A percentile compares a stretch with the other conserved stretches of the same genome.
Evolutionary conservation across 2,888 invertebrate genomes (phyloP).

Genomic region (Antheraea assamensis): DNA sequence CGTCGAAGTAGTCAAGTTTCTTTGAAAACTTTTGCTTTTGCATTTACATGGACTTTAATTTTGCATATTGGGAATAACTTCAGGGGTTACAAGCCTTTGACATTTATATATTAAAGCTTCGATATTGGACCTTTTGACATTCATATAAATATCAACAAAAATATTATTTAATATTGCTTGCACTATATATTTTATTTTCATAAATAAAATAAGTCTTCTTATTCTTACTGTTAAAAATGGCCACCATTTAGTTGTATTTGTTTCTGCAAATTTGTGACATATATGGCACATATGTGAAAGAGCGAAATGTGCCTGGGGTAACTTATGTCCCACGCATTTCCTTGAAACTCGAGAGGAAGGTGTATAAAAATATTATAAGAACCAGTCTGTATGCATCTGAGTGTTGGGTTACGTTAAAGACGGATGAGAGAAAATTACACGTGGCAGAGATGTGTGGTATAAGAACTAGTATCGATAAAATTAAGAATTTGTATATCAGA

Average conservation of each 20-base stretch:
- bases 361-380: too few relatives aligned
- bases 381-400: too few relatives aligned
- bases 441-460: too few relatives aligned
- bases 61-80: slow-evolving; percentile 2
- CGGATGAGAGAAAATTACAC: too few relatives aligned
- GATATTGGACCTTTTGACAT: not conserved
- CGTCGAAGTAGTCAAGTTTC: not conserved
- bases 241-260: not conserved
- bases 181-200: not conserved
- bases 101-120: slow-evolving; percentile 1
- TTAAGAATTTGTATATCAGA: too few relatives aligned
- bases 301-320: too few relatives aligned
- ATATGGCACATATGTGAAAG: too few relatives aligned
- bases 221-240: not conserved
- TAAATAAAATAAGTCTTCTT: not conserved
- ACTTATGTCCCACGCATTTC: too few relatives aligned
- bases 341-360: too few relatives aligned
- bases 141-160: not conserved
- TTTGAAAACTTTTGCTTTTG: not conserved
- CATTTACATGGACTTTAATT: not conserved
- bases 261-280: too few relatives aligned
- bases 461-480: too few relatives aligned
- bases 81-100: slow-evolving; percentile 1
- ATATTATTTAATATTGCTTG: not conserved
- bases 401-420: too few relatives aligned